Base-by-base conservation (phyloP, 2,888 invertebrate species). In the Timema podura region DNA sequence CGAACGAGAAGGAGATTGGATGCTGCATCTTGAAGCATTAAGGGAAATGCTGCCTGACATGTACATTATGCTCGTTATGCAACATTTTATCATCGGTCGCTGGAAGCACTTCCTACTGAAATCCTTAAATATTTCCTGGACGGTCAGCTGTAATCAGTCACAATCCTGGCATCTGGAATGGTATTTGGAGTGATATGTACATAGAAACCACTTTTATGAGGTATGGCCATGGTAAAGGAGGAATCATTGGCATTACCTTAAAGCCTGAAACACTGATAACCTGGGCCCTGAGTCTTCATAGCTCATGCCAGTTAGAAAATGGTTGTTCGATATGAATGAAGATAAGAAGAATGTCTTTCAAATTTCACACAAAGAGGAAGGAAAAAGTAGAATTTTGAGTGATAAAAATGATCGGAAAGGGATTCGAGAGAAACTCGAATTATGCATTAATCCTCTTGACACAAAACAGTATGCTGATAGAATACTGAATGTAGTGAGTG, bases 181-280 rank as follows among this genome's bases (percentile, higher is more conserved):
- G 59, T 59, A 59, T 59, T 59, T 59, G 59, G 59, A 59, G 59
- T 59, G 59, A 59, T 44, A 16, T 59, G 59, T 59, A 59, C 44
- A 59, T 16, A 6, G 9, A 59, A 44, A 59, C 5, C 44, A 59
- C 30, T 59, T 59, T 6, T 59, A 59, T 59, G 59, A 59, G 8
- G 59, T 59, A 59, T 59, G 59, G 59, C 5, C 6, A 59, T 59
- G 30, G 9, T 59, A 59, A 59, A 59, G 59, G 59, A 59, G 59
- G 59, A 9, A 59, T 59, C 59, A 59, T 59, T 16, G 11, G 59
- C 6, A 59, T 59, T 59, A 8, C 9, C 16, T 59, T 59, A 7
- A 59, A 59, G 59, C 59, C 16, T 44, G 16, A 59, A 59, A 59
- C 59, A 7, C 59, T 59, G 30, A 9, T 44, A 59, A 59, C 59